Conservation (phyloP, 1,140 invertebrate genomes). For the Neuroterus valhalla region DNA sequence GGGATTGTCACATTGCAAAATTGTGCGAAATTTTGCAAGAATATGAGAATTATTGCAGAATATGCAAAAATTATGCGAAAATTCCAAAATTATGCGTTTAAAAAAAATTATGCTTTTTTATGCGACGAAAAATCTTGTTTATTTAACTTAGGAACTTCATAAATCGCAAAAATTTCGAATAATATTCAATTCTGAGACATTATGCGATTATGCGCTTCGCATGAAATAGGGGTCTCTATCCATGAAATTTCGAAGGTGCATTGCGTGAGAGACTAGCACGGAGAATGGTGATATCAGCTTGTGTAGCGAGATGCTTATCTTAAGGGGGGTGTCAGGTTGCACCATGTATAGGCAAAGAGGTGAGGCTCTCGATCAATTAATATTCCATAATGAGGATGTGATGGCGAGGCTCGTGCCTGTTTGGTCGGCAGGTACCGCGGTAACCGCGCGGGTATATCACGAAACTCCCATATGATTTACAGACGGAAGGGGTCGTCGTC, state of each 20-base stretch:
- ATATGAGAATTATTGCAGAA: too few species aligned
- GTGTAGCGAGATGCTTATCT: slow-evolving; percentile 40
- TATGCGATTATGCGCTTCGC: too few species aligned
- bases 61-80: too few species aligned
- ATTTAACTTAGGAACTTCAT: too few species aligned
- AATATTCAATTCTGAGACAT: too few species aligned
- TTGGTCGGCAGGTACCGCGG: slow-evolving; percentile 40
- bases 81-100: too few species aligned
- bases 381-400: slow-evolving; percentile 68
- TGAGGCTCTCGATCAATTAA: slow-evolving; percentile 62
- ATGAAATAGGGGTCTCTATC: slow-evolving; percentile 20
- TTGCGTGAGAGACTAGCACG: slow-evolving; percentile 34
- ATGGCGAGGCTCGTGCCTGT: slow-evolving; percentile 55
- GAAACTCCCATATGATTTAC: slow-evolving; percentile 60
- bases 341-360: slow-evolving; percentile 37
- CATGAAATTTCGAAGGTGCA: not conserved
- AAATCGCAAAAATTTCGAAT: too few species aligned
- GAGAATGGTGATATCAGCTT: slow-evolving; percentile 37
- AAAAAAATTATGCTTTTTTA: too few species aligned
- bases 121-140: too few species aligned
- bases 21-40: too few species aligned
- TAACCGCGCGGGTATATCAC: slow-evolving; percentile 53
- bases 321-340: slow-evolving; percentile 53
- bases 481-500: slow-evolving; percentile 41
- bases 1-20: too few species aligned